These are phyloP conservation scores for Seira ritae DNA, from an alignment of 2,888 invertebrate species.

Conservation along the genomic window DNA sequence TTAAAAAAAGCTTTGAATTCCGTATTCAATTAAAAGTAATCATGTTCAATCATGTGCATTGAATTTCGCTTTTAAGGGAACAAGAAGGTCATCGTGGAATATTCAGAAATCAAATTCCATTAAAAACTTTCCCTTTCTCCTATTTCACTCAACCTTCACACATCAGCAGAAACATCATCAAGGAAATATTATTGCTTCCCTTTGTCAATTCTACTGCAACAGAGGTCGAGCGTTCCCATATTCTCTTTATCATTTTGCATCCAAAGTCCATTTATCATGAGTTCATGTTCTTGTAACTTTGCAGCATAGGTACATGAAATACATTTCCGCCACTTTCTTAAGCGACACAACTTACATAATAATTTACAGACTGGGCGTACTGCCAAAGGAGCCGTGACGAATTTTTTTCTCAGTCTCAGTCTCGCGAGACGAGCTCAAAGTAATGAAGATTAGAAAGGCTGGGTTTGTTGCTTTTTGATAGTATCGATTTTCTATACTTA, in stretches of 20 bases:
- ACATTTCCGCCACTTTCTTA: slow-evolving; percentile 42
- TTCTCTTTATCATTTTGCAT: not conserved
- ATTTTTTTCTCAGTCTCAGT: not conserved
- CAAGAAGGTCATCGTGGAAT: too few species aligned
- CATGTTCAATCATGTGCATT: too few species aligned
- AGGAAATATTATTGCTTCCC: too few species aligned
- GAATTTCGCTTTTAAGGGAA: too few species aligned
- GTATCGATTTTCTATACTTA: slow-evolving; percentile 4
- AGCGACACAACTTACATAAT: slow-evolving; percentile 40
- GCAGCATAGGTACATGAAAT: slow-evolving; percentile 23
- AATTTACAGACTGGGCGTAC: slow-evolving; percentile 49
- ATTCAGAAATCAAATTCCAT: too few species aligned
- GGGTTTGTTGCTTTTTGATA: slow-evolving; percentile 9
- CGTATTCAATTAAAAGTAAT: too few species aligned
- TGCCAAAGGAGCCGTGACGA: slow-evolving; percentile 22
- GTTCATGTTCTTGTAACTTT: not conserved
- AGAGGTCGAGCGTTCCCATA: too few species aligned
- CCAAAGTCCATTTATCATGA: not conserved
- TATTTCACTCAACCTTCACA: too few species aligned
- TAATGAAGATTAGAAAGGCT: slow-evolving; percentile 31
- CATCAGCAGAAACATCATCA: too few species aligned
- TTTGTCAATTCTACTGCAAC: too few species aligned
- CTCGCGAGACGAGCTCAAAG: not conserved
- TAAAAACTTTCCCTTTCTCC: too few species aligned
- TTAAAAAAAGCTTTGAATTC: too few species aligned